Percentiles rank a stretch among this genome's conserved stretches.
phyloP scores from a whole-genome alignment of 2,888 invertebrate species.

The Spisula subtruncata region DNA sequence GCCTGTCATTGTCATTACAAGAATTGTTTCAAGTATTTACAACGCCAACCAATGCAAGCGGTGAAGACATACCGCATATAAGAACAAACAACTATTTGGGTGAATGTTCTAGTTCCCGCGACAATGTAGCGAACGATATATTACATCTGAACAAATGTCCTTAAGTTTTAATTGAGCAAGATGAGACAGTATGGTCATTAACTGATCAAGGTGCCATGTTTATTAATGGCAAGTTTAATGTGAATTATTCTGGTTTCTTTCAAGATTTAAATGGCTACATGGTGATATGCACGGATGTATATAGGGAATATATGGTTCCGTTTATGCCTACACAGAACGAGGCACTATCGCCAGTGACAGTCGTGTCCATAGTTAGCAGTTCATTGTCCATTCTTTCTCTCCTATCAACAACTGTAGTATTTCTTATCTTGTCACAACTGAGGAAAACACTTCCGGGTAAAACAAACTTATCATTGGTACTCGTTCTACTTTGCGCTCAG shows the following conservation, averaged over 20 bases:
- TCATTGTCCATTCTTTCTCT: slow-evolving; percentile 52
- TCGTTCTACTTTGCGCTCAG: slow-evolving; percentile 49
- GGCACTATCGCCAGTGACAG: not conserved
- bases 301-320: not conserved
- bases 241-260: slow-evolving; percentile 8
- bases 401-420: slow-evolving; percentile 45
- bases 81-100: not conserved
- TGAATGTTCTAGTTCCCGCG: not conserved
- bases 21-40: not conserved
- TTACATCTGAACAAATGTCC: not conserved
- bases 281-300: slow-evolving; percentile 14
- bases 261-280: not conserved
- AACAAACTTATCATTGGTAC: slow-evolving; percentile 51
- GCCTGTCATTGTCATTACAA: not conserved
- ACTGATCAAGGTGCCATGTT: not conserved
- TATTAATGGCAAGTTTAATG: not conserved
- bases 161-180: not conserved
- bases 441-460: slow-evolving; percentile 57
- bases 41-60: not conserved
- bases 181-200: not conserved
- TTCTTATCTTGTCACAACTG: slow-evolving; percentile 43
- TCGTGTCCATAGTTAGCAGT: slow-evolving; percentile 38
- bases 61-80: not conserved
- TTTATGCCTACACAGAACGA: not conserved
- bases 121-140: not conserved